Evolutionary conservation across 2,888 invertebrate genomes (phyloP), one percentile per base, ranked within the genome.

Genomic region (Epistrophe grossulariae): DNA sequence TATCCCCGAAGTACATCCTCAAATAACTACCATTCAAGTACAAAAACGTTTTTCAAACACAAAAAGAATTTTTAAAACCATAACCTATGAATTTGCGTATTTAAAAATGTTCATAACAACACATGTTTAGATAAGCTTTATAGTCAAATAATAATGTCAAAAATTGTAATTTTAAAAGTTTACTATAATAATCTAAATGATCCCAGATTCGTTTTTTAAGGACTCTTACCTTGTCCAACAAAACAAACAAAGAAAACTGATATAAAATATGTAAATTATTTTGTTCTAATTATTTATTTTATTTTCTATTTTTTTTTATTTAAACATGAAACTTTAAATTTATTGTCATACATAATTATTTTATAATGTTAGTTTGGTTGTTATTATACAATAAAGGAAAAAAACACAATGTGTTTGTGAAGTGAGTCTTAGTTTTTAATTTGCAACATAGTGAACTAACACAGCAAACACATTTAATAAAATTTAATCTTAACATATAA

Each of bases 271-370:
- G 2, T 45, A 43, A 43, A 1, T 24, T 28, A n/a, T 31, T 35
- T 55, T 45, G 2, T 28, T 57, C 17, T 35, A 17, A 55, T 40
- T 62, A 4, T 60, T 71, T 24, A 28, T 60, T 74, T 40, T 40
- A 40, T 48, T 60, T 64, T 57, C 24, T 55, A 48, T 70, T 40
- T 55, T 68, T n/a, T 70, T 68, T 64, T 52, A 24, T 74, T 87
- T 79, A 70, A 85, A 82, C 78, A 79, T 83, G 83, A 79, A 83
- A 76, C 50, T 66, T 40, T 60, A 40, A 81, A 73, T 78, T 87
- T 87, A 87, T 87, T 87, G 87, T 87, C 87, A 76, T 76, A 87
- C 66, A 79, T 85, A 24, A 24, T 9, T 15, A 87, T n/a, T 6
- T 52, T 15, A 79, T 79, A 78, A 62, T 59, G 24, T 62, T 79